phyloP scores from a whole-genome alignment of 64 coral and sea anemone genomes.

The Hydrozoanthus tunicans region DNA sequence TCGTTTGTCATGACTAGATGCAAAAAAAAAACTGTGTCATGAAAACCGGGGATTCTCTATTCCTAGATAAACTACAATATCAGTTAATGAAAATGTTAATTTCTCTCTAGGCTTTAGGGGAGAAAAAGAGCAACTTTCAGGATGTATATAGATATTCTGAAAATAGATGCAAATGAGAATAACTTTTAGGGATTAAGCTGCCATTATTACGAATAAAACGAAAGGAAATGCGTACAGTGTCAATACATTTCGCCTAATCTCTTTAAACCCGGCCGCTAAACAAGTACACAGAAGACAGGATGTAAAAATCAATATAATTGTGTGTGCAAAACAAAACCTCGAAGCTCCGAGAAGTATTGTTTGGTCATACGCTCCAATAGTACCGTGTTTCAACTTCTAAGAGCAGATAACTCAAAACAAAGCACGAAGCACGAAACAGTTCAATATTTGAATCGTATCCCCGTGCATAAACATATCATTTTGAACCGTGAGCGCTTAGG shows the following conservation, averaged over 20 bases:
- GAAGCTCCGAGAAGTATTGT: constrained; percentile 10
- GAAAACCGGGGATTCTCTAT: background rate
- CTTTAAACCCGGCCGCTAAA: constrained; percentile 30
- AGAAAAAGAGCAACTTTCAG: background rate
- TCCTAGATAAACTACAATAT: background rate
- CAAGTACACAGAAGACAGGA: background rate
- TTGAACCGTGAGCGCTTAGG: background rate
- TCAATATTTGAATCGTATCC: constrained; percentile 27
- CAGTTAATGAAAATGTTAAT: background rate
- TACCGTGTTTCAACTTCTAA: background rate
- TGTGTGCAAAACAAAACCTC: background rate
- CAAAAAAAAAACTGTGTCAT: background rate
- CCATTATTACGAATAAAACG: constrained; percentile 5
- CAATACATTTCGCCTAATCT: background rate
- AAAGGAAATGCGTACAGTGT: constrained; percentile 25
- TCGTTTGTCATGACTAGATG: background rate
- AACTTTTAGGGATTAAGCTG: background rate
- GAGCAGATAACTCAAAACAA: background rate
- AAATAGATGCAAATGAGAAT: background rate
- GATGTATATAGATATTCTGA: background rate
- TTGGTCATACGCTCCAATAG: background rate
- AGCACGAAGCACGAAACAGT: background rate
- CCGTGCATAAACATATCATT: constrained; percentile 18
- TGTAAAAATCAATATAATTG: background rate
- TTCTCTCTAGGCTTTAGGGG: background rate